These are phyloP conservation scores for Chrysomela aeneicollis DNA, from an alignment of 2,888 invertebrate species.

Conservation along the genomic window DNA sequence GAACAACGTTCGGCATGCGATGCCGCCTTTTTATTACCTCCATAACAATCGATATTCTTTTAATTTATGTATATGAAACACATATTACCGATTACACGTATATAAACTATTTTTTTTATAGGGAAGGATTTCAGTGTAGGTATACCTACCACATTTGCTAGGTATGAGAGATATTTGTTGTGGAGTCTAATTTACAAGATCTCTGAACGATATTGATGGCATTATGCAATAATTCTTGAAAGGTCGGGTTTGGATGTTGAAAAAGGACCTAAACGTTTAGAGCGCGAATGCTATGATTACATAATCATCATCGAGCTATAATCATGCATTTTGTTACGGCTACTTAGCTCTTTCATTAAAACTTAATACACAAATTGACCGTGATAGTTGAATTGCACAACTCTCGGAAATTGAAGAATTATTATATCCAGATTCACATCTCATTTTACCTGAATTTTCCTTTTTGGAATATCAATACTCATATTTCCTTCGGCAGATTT, in stretches of 20 bases:
- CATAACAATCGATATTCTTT: constrained; percentile 7
- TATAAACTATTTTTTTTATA: too few relatives aligned
- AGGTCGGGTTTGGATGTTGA: background rate
- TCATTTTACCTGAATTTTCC: too few relatives aligned
- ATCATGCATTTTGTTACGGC: constrained; percentile 18
- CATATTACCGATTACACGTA: background rate
- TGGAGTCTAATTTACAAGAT: too few relatives aligned
- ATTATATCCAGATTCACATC: too few relatives aligned
- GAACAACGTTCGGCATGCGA: background rate
- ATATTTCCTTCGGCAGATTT: too few relatives aligned
- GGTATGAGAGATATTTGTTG: too few relatives aligned
- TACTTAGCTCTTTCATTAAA: constrained; percentile 11
- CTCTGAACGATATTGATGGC: too few relatives aligned
- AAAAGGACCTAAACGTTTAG: too few relatives aligned
- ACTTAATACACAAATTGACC: background rate
- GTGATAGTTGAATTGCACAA: background rate
- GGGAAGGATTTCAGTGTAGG: too few relatives aligned
- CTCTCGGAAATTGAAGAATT: background rate
- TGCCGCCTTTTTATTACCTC: constrained; percentile 18
- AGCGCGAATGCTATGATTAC: constrained; percentile 5
- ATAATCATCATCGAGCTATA: constrained; percentile 5
- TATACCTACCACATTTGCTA: too few relatives aligned
- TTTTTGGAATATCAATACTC: too few relatives aligned
- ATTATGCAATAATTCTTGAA: too few relatives aligned
- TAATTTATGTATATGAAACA: constrained; percentile 17